A percentile compares a stretch with the other conserved stretches of the same genome.
Conservation (phyloP, 2,888 invertebrate genomes). For the Rhyacophila evoluta region DNA sequence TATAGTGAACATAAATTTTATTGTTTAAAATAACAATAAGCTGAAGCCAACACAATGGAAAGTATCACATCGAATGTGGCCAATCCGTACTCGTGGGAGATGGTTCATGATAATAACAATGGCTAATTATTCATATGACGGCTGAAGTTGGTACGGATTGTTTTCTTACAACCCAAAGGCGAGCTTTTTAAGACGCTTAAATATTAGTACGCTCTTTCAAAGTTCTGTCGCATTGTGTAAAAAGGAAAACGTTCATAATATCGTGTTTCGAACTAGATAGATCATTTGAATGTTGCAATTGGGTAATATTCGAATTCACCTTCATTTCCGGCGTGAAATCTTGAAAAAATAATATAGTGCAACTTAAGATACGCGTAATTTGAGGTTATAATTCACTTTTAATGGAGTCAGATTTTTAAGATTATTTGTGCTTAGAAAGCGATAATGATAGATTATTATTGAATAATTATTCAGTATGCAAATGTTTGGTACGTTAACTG, state of each 20-base stretch:
- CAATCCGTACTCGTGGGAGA: slow-evolving; percentile 34
- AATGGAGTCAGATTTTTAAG: slow-evolving; percentile 1
- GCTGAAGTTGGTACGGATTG: not conserved
- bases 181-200: slow-evolving; percentile 3
- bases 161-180: not conserved
- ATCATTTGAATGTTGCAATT: not conserved
- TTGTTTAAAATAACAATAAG: slow-evolving; percentile 42
- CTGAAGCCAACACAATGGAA: slow-evolving; percentile 36
- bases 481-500: not conserved
- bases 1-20: slow-evolving; percentile 31
- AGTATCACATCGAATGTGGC: slow-evolving; percentile 32
- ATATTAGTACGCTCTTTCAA: not conserved
- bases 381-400: slow-evolving; percentile 1
- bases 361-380: not conserved
- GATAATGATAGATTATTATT: slow-evolving; percentile 21
- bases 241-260: not conserved
- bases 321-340: not conserved
- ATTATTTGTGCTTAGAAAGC: not conserved
- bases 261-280: not conserved
- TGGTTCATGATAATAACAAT: slow-evolving; percentile 6
- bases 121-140: slow-evolving; percentile 21
- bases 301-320: not conserved
- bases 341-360: not conserved
- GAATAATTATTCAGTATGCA: not conserved
- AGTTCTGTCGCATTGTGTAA: not conserved